Evolutionary conservation across 2,888 invertebrate genomes (phyloP), one percentile per base, ranked within the genome.

Genomic region (Dastarcus helophoroides): DNA sequence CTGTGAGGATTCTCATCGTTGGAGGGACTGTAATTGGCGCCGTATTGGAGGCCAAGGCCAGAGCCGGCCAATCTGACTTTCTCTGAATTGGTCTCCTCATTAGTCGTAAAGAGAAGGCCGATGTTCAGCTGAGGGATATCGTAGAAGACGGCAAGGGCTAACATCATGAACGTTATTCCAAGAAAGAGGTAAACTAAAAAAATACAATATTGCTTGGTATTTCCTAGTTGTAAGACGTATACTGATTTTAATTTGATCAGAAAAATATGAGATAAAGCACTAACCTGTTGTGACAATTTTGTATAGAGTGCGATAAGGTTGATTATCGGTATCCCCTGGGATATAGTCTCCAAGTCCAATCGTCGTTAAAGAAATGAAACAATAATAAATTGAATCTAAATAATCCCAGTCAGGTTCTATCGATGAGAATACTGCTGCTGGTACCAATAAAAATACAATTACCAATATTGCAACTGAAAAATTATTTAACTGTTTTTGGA

Each of bases 301-400:
- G 62, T 90, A 90, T 9, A 86, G 43, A 1, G 84, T 79, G 23
- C 85, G 67, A 63, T 78, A 74, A n/a, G 71, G 70, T 54, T 84
- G 81, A 42, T 76, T 71, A 0, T 79, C 74, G 6, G 74, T 68
- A 53, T 88, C 86, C 0, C 85, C 85, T 0, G 89, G 89, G 41
- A 89, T 84, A 63, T 84, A 88, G 62, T 90, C 90, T 0, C 89
- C 89, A 2, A 90, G 68, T 8, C 89, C 85, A 50, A 90, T 83
- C 38, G 89, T 89, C 13, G 89, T 88, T 41, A 90, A 65, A 8
- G 88, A 88, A 47, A 90, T 83, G 65, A 89, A 88, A 62, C 88
- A 89, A 62, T 86, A 90, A 63, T 90, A 90, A 52, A 90, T 71
- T 1, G 88, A 79, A 63, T 90, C 90, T 41, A 90, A 64, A 58